These are phyloP conservation scores for Dicrostonyx torquatus DNA, from an alignment of 2,797 vertebrate species.

Conservation along the genomic window DNA sequence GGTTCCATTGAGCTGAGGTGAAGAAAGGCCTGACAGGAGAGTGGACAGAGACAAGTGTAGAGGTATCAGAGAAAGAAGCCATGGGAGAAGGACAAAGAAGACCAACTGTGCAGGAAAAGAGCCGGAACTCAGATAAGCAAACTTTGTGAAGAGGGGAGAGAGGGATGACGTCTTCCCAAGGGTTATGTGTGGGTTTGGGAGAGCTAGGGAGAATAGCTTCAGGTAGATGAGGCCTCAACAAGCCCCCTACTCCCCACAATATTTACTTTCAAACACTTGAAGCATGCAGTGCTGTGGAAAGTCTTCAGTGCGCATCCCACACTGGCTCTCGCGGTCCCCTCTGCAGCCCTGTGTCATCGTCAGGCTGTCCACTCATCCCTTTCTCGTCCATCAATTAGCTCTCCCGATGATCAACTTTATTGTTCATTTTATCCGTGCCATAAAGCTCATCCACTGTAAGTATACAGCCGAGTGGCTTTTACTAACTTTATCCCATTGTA, in stretches of 20 bases:
- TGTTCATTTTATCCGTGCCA: not conserved
- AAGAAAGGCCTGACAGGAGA: not conserved
- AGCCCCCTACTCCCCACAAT: not conserved
- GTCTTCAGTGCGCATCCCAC: not conserved
- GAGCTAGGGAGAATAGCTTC: not conserved
- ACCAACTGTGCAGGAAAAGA: not conserved
- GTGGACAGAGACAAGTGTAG: not conserved
- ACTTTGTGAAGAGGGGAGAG: not conserved
- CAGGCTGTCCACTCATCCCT: not conserved
- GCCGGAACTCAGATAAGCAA: not conserved
- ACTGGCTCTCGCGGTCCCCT: not conserved
- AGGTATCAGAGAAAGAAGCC: not conserved
- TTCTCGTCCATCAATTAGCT: not conserved
- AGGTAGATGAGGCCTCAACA: not conserved
- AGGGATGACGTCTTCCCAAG: not conserved
- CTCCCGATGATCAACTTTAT: not conserved
- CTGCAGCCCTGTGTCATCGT: not conserved
- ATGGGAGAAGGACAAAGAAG: not conserved
- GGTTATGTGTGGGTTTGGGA: not conserved
- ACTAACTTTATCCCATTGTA: not conserved
- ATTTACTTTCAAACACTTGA: not conserved
- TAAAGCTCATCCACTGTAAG: slow-evolving; percentile 16
- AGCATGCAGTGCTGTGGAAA: not conserved
- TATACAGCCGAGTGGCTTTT: not conserved
- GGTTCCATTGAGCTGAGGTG: not conserved